Base-by-base conservation (phyloP, 2,113 vertebrate species). In the Genyomyrus donnyi region DNA sequence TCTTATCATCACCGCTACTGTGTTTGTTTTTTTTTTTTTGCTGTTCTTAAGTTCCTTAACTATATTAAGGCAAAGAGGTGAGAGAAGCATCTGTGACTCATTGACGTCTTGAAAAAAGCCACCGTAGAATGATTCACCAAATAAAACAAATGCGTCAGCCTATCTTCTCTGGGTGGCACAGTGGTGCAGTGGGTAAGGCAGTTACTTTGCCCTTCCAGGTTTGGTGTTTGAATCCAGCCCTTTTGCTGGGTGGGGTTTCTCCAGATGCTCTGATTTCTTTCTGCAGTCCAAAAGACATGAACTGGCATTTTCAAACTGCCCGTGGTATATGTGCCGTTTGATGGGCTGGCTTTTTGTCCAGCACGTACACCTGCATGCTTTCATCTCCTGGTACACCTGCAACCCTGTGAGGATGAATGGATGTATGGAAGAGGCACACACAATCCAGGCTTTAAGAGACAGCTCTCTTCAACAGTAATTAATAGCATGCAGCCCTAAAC, bases 41-140 rank as follows among this genome's bases (percentile, higher is more conserved):
- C 19, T 84, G 19, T 84, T 2, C 42, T 84, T 24, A 39, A 77
- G 15, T 77, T 13, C n/a, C 21, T 31, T 87, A n/a, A 7, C 27
- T 35, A 87, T 87, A 87, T 39, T 56, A 87, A 52, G 48, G 9
- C 48, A 56, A 86, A 46, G 46, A 87, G 48, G 49, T 48, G 46
- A 87, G n/a, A 13, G 27, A 56, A 87, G 85, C 17, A 53, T 80
- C 45, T 89, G 70, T 89, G 49, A 89, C 17, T 87, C 85, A 87
- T 8, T 27, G 49, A 50, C 49, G 9, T n/a, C 45, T 85, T 85
- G 24, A 39, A 80, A 53, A 39, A 89, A 88, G 17, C 52, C n/a
- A 56, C 52, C 5, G 56, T 66, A 48, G n/a, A 49, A 89, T 89
- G 70, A 89, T 89, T 53, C 88, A 56, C 46, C 13, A 42, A 83